Evolutionary conservation across 1,140 invertebrate species (phyloP).

Genomic region (Coptotermes formosanus): DNA sequence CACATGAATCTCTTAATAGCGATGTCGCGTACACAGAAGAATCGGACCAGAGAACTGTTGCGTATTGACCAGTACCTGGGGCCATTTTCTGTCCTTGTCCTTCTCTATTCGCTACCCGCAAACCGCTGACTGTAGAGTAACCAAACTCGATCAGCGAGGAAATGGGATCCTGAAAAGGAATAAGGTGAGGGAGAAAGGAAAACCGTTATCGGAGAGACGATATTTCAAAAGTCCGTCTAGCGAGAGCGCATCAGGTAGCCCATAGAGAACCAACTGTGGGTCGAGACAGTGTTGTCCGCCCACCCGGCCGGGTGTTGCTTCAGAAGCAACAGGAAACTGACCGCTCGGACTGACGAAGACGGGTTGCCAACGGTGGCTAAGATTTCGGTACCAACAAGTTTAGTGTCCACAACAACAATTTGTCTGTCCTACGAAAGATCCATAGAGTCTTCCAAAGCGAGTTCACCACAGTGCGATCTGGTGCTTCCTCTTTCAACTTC

Average conservation of each 20-base stretch:
- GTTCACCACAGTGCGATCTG: too few species aligned
- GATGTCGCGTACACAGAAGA: too few species aligned
- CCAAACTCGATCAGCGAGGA: slow-evolving; percentile 16
- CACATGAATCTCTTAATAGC: too few species aligned
- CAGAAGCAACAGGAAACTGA: not conserved
- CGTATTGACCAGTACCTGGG: not conserved
- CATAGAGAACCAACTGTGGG: not conserved
- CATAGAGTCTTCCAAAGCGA: too few species aligned
- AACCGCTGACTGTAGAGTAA: not conserved
- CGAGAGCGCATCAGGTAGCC: not conserved
- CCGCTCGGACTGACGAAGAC: not conserved
- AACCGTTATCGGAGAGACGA: not conserved
- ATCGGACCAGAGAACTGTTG: not conserved
- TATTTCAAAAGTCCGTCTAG: not conserved
- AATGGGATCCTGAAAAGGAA: slow-evolving; percentile 9
- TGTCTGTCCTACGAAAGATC: too few species aligned
- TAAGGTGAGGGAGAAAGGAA: not conserved
- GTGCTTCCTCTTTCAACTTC: too few species aligned
- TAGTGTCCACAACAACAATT: too few species aligned
- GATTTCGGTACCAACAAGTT: too few species aligned
- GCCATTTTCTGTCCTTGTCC: not conserved
- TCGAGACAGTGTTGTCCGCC: not conserved
- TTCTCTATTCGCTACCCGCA: not conserved
- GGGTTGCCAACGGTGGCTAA: too few species aligned
- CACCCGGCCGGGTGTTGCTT: not conserved